Percentiles rank a stretch among this genome's conserved stretches.
phyloP scores from a whole-genome alignment of 2,888 invertebrate species.

The Tupiocoris notatus region DNA sequence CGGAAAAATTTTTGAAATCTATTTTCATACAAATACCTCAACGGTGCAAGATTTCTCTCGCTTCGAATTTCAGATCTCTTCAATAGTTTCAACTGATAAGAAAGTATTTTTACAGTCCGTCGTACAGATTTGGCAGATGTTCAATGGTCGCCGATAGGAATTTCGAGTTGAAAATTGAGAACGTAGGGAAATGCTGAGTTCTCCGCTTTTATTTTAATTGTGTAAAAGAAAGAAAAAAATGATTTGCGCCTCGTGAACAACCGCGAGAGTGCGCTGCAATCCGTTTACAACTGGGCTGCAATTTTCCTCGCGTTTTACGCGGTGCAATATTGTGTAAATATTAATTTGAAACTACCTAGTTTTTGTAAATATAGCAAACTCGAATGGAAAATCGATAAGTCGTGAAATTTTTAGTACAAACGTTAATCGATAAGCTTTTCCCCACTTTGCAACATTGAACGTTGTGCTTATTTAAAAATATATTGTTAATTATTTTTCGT shows the following conservation, averaged over 20 bases:
- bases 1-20: too few relatives aligned
- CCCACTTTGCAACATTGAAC: background rate
- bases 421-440: background rate
- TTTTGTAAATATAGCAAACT: conserved; percentile 5
- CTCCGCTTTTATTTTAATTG: too few relatives aligned
- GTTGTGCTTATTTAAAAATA: background rate
- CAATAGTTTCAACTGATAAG: too few relatives aligned
- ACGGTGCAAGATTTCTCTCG: too few relatives aligned
- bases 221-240: too few relatives aligned
- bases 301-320: background rate
- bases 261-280: background rate
- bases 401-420: conserved; percentile 29
- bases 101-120: too few relatives aligned
- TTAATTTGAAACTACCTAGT: background rate
- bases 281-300: background rate
- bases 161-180: too few relatives aligned
- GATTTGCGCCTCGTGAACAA: background rate
- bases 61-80: too few relatives aligned
- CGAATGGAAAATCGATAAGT: conserved; percentile 7
- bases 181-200: too few relatives aligned
- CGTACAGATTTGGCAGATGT: too few relatives aligned
- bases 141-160: too few relatives aligned
- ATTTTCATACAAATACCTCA: too few relatives aligned
- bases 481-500: conserved; percentile 3
- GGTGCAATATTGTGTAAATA: conserved; percentile 19